Conservation (phyloP, 2,888 invertebrate genomes). For the Sphaerophoria rueppellii region DNA sequence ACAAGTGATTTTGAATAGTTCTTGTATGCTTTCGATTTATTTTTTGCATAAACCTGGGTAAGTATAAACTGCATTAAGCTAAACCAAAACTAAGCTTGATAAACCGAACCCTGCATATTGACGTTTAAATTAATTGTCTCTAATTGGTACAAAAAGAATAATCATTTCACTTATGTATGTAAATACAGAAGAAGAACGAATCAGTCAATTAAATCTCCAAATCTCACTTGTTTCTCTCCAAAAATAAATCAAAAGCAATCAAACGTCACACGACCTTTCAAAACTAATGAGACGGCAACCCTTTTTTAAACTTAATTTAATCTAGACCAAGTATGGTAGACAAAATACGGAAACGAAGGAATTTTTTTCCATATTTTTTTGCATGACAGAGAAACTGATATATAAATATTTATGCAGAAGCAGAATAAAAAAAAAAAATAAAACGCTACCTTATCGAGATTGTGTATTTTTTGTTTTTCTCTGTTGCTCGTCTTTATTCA, state of each 20-base stretch:
- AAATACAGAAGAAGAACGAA: not conserved
- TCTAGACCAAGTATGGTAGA: conserved; percentile 51
- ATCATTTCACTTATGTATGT: no score
- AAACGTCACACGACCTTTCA: not conserved
- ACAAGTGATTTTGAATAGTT: no score
- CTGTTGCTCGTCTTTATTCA: conserved; percentile 19
- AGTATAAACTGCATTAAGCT: no score
- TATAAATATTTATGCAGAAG: conserved; percentile 67
- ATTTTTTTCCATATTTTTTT: conserved; percentile 33
- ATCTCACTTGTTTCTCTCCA: no score
- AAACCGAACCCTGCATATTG: no score
- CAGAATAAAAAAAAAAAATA: no score
- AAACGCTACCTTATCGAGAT: conserved; percentile 25
- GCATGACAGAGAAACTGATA: not conserved
- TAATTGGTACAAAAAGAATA: no score
- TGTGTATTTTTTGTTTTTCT: conserved; percentile 27
- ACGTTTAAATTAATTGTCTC: no score
- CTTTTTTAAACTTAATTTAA: conserved; percentile 46
- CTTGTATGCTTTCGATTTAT: no score
- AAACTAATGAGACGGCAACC: conserved; percentile 29
- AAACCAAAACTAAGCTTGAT: no score
- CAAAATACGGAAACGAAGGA: conserved; percentile 67
- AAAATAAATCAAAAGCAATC: not conserved
- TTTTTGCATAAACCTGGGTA: no score
- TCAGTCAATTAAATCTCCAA: no score